A percentile compares a stretch with the other conserved stretches of the same genome.
These are phyloP conservation scores for Alligator mississippiensis DNA, from an alignment of 2,113 vertebrate genomes.

Conservation along the genomic window DNA sequence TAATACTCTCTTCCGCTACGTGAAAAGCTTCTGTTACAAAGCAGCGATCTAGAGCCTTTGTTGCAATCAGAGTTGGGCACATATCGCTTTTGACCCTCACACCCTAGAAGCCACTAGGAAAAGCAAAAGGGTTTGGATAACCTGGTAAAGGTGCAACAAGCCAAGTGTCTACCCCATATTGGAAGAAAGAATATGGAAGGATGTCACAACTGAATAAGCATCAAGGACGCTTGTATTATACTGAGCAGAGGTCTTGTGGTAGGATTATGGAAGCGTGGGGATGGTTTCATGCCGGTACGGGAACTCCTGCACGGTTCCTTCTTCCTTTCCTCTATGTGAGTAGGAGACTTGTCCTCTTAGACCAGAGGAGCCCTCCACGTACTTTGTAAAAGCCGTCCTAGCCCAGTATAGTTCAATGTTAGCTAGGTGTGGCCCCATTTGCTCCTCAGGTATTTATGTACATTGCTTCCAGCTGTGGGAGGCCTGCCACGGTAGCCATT, in stretches of 20 bases:
- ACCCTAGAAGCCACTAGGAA: neutral
- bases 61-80: neutral
- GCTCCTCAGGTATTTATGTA: neutral
- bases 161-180: neutral
- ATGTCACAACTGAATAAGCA: neutral
- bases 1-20: neutral
- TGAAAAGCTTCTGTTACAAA: neutral
- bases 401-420: neutral
- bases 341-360: neutral
- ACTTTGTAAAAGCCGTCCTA: neutral
- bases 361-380: neutral
- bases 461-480: neutral
- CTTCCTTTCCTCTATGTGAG: neutral
- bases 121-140: neutral
- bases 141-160: neutral
- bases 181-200: neutral
- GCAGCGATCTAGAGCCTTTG: neutral
- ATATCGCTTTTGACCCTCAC: neutral
- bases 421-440: neutral
- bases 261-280: neutral
- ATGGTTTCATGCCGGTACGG: neutral
- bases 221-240: neutral
- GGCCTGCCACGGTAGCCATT: rapidly evolving
- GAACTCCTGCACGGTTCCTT: neutral
- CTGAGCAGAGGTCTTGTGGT: neutral